Conservation (phyloP, 2,888 invertebrate species). For the Linnaemya vulpina region DNA sequence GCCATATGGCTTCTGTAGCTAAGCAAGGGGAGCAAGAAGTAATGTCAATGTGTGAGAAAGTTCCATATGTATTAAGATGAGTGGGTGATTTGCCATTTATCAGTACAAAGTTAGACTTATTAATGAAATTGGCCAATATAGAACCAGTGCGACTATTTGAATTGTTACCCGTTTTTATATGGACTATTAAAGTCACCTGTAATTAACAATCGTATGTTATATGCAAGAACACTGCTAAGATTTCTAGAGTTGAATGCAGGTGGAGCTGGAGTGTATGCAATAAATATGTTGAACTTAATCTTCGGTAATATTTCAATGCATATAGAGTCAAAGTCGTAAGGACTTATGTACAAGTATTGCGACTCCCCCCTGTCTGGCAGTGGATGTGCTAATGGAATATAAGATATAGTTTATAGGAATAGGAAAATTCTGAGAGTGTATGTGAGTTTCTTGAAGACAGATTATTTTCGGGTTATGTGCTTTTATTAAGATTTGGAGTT, state of each 20-base stretch:
- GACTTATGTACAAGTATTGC: no score
- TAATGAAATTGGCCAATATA: neutral
- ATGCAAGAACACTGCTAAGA: neutral
- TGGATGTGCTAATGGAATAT: conserved; percentile 5
- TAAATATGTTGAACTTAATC: neutral
- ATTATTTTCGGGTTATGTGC: conserved; percentile 7
- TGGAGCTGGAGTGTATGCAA: neutral
- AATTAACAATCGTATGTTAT: neutral
- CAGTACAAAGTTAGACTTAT: no score
- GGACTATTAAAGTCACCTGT: neutral
- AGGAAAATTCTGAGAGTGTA: neutral
- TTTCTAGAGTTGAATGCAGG: neutral
- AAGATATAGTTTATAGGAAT: neutral
- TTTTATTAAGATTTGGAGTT: no score
- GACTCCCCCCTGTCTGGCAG: neutral
- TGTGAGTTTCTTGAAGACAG: neutral
- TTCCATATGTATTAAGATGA: no score
- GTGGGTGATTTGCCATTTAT: no score
- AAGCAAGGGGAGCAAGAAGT: no score
- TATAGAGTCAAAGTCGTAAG: neutral
- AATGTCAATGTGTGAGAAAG: no score
- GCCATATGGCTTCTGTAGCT: no score
- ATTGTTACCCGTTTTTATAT: neutral
- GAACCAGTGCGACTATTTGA: neutral
- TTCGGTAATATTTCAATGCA: neutral